Base-by-base conservation (phyloP, 1,140 invertebrate species). In the Oedothorax gibbosus region DNA sequence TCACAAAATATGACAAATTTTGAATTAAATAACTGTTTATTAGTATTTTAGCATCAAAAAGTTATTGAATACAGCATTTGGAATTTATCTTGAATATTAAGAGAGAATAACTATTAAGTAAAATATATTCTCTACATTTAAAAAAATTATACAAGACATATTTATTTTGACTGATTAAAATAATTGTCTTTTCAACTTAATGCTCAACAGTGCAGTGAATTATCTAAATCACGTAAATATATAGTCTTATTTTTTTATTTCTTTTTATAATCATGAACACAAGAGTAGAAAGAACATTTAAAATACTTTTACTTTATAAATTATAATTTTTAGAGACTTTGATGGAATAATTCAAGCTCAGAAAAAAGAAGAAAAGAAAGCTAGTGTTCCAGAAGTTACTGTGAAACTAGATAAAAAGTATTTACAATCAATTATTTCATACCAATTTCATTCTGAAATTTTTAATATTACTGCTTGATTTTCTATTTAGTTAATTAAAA, bases 371-470 rank as follows among this genome's bases (percentile, higher is more conserved):
- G 51, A 71, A 71, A 57, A n/a, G 7, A 57, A 62, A 72, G 68
- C 57, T 71, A 60, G 50, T 56, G 35, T 21, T 21, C 0, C 78
- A 14, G 77, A 79, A 21, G 18, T 7, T 14, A 66, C 53, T 8
- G 18, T 54, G 77, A 79, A 56, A 51, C 9, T 8, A 81, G 72
- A 21, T 71, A 51, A n/a, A 12, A 56, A 54, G 65, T 68, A 69
- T 7, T 68, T 53, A 11, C 0, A 7, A 4, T 78, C 14, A 6
- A 66, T 79, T 20, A 20, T 78, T 12, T 21, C n/a, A n/a, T 75
- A 57, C 62, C 0, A 20, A 62, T 62, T 60, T 35, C 3, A 35
- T 35, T 57, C 11, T 11, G n/a, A 56, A 14, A 15, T 57, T 54
- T 53, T 49, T 49, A 14, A 68, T 0, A 12, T 20, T 73, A 54